phyloP scores from a whole-genome alignment of 2,888 invertebrate species.

The Pterobdella sp. region DNA sequence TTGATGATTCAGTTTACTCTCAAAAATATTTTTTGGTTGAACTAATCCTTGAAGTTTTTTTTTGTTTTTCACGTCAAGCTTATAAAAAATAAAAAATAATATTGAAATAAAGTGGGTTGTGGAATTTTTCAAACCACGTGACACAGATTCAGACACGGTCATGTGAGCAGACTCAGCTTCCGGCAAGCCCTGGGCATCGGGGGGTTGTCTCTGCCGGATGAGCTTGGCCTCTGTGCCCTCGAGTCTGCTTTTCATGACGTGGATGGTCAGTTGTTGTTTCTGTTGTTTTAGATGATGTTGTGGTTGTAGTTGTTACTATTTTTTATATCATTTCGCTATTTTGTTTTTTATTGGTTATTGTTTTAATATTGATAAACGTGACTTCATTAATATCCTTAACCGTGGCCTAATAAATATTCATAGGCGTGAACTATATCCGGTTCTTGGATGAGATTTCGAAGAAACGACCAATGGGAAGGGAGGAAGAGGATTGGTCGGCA shows the following conservation, averaged over 20 bases:
- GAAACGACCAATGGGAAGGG: slow-evolving; percentile 40
- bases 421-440: slow-evolving; percentile 47
- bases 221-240: slow-evolving; percentile 46
- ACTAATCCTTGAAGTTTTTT: neutral
- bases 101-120: neutral
- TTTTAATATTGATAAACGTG: no score
- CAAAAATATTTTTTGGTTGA: neutral
- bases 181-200: slow-evolving; percentile 49
- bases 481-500: slow-evolving; percentile 43
- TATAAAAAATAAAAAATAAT: neutral
- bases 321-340: no score
- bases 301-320: no score
- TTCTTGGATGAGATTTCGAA: slow-evolving; percentile 49
- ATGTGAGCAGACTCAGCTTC: slow-evolving; percentile 49
- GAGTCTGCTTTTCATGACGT: slow-evolving; percentile 50
- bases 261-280: slow-evolving; percentile 30
- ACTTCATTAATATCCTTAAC: no score
- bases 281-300: no score
- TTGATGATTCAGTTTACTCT: neutral
- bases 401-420: no score
- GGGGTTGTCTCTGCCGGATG: slow-evolving; percentile 43
- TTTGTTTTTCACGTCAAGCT: neutral
- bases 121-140: neutral
- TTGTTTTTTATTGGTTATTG: no score
- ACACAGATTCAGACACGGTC: slow-evolving; percentile 50